Evolutionary conservation across 2,888 invertebrate species (phyloP).

Genomic region (Protula sp.): DNA sequence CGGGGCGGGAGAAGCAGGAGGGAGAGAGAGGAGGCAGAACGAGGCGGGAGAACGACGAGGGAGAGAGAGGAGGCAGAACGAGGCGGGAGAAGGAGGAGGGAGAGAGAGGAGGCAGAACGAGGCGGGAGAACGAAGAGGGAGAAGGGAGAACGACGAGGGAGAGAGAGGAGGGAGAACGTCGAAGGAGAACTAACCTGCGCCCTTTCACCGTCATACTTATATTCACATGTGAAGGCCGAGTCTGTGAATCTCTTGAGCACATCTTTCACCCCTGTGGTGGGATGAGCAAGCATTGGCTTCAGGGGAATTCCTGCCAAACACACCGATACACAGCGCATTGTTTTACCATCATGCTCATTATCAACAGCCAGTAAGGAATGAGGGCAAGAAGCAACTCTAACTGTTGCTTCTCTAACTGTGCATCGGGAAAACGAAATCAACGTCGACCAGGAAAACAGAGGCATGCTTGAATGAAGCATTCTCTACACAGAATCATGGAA

Average conservation of each 20-base stretch:
- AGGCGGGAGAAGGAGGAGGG: background rate
- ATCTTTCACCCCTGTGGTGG: slow-evolving; percentile 88
- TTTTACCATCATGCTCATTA: no score
- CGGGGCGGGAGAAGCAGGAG: background rate
- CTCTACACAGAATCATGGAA: no score
- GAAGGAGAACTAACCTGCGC: no score
- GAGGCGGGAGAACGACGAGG: background rate
- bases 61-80: background rate
- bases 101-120: background rate
- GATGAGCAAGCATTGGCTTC: slow-evolving; percentile 98
- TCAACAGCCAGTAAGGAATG: no score
- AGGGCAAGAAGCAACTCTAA: no score
- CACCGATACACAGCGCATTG: background rate
- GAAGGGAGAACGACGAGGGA: background rate
- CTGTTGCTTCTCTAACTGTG: no score
- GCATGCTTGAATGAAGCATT: no score
- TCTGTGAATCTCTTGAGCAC: slow-evolving; percentile 79
- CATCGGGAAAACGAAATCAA: no score
- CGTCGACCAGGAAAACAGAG: no score
- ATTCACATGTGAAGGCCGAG: slow-evolving; percentile 89
- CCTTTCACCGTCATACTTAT: slow-evolving; percentile 98
- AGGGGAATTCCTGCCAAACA: slow-evolving; percentile 66
- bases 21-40: background rate
- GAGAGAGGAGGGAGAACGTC: no score
- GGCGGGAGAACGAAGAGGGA: background rate